Percentiles rank a stretch among this genome's conserved stretches.
phyloP scores from a whole-genome alignment of 2,797 vertebrate genomes.

The Scyliorhinus canicula region DNA sequence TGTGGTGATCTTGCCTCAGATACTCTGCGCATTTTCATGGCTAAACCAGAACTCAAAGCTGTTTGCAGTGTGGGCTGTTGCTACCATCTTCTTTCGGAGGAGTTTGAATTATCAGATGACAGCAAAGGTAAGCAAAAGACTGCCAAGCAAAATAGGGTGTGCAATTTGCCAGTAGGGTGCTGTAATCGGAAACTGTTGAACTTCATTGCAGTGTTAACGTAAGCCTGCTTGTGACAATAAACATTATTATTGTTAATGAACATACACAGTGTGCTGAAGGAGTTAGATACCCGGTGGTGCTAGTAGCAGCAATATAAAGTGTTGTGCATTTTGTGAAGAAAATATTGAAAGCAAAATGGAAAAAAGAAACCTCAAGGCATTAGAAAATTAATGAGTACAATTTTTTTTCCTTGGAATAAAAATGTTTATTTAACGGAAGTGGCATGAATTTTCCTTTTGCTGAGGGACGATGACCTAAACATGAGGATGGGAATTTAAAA shows the following conservation, averaged over 20 bases:
- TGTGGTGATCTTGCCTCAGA: slow-evolving; percentile 86
- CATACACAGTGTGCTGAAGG: not conserved
- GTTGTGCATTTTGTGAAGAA: not conserved
- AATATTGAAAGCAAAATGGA: not conserved
- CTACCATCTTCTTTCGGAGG: slow-evolving; percentile 70
- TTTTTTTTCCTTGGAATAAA: not conserved
- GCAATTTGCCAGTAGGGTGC: not conserved
- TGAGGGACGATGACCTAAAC: not conserved
- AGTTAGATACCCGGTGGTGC: not conserved
- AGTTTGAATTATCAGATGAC: slow-evolving; percentile 49
- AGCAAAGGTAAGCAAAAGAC: slow-evolving; percentile 5
- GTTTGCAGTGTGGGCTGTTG: slow-evolving; percentile 89
- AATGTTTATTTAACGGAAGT: not conserved
- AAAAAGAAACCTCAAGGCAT: not conserved
- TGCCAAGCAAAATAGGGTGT: not conserved
- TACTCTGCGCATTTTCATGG: slow-evolving; percentile 74
- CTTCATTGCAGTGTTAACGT: too few species aligned
- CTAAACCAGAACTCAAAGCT: slow-evolving; percentile 76
- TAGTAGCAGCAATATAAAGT: not conserved
- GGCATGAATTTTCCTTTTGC: not conserved
- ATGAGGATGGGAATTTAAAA: not conserved
- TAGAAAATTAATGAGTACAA: not conserved
- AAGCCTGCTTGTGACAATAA: too few species aligned
- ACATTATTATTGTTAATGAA: too few species aligned
- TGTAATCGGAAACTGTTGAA: not conserved